Base-by-base conservation (phyloP, 2,797 vertebrate species). In the Picus viridis region DNA sequence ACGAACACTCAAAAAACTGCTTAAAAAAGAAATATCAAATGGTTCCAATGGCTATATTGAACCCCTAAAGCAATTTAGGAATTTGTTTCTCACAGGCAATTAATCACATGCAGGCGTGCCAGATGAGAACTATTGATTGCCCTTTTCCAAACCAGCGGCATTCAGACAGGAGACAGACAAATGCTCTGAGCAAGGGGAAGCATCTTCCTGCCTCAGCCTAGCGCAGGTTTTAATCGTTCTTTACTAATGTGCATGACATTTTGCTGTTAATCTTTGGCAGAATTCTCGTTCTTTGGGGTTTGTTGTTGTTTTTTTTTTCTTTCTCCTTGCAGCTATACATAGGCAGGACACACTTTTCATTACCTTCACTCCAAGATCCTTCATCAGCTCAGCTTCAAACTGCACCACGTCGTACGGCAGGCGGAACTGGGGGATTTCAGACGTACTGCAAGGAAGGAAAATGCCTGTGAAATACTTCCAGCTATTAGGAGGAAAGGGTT, bases 341-440 rank as follows among this genome's bases (percentile, higher is more conserved):
- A 96, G 61, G 63, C 80, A 97, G 67, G 61, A 90, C 94, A 89
- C 90, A 78, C 92, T 93, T 95, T 95, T 93, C 94, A 96, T 98
- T 98, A 99, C 99, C 98, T 99, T 98, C 86, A 99, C 98, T 95
- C 98, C 99, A 68, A 99, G 98, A 96, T 99, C 98, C 97, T 99
- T 99, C 99, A 99, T 98, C 93, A 99, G 98, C 79, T 98, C 92
- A 10, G 98, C 97, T 98, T 99, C 99, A 97, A 99, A 99, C 98
- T 98, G 98, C 92, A 99, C 99, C 8, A 98, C 98, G 85, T 99
- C 98, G 73, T 97, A 98, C 0, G 99, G 99, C 94, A 99, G 97
- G 32, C 98, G 98, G 96, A 99, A 99, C 96, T 99, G 98, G 84
- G 99, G 99, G 92, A 99, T 99, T 98, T 99, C 99, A 92, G 99